Evolutionary conservation across 2,113 vertebrate species (phyloP), one percentile per base, ranked within the genome.

Genomic region (Microtus ochrogaster): DNA sequence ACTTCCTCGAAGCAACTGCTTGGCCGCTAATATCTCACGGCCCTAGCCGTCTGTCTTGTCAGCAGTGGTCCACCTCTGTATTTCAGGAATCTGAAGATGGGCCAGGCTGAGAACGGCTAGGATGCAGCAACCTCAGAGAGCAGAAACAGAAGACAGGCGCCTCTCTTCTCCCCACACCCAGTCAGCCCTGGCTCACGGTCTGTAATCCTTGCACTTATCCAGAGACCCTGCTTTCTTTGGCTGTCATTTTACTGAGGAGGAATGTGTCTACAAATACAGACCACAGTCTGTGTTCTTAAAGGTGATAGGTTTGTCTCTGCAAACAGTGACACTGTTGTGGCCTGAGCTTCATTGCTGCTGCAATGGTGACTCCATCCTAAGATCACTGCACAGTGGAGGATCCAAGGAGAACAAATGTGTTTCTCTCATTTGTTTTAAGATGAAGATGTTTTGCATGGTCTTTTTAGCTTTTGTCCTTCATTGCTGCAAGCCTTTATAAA

Each of bases 401-500:
- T 82, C 85, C 39, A 89, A 89, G 21, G 70, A 94, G 41, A 88
- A 92, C 76, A 79, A 96, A 96, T 70, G 10, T 58, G 28, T 83
- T 70, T 68, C 66, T 47, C 41, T 72, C 74, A 49, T 65, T 68
- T 77, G 55, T 55, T 72, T 84, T 78, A 33, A 86, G 79, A 7
- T n/a, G 14, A 92, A 81, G 21, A 68, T 39, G 3, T 90, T 94
- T 87, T 49, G 13, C 94, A 82, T 66, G 91, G 68, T 19, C 2
- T 65, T 63, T 93, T 91, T 66, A n/a, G 70, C 52, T 83, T 39
- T 68, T 36, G 39, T 94, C 26, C 87, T 90, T 96, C 76, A 84
- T 66, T 93, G 78, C 91, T 90, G 61, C 90, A 96, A 90, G 86
- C 24, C 41, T 95, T 81, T 66, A 47, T 94, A 84, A 95, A 91